Conservation (phyloP, 2,113 vertebrate genomes). For the Etheostoma cragini region DNA sequence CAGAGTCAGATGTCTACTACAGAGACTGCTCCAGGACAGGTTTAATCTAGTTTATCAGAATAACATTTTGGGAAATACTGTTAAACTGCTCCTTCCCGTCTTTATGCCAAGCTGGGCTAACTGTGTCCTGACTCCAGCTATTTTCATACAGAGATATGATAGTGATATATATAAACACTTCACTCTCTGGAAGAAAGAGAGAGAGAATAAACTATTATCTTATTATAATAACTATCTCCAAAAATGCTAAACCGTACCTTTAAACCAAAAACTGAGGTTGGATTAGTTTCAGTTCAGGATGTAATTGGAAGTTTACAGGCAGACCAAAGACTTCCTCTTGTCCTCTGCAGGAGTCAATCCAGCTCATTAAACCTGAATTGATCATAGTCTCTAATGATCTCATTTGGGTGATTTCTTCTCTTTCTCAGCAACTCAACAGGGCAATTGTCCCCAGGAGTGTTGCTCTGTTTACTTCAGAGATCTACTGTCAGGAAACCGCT, state of each 20-base stretch:
- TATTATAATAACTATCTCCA: not conserved
- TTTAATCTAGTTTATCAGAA: not conserved
- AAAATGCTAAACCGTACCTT: not conserved
- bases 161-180: not conserved
- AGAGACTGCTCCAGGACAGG: not conserved
- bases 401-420: too few species aligned
- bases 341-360: not conserved
- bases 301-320: not conserved
- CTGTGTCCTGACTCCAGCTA: not conserved
- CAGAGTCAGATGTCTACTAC: too few species aligned
- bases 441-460: too few species aligned
- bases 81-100: not conserved
- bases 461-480: not conserved
- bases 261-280: not conserved
- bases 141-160: too few species aligned
- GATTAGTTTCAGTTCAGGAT: not conserved
- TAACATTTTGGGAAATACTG: not conserved
- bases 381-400: too few species aligned
- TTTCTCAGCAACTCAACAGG: too few species aligned
- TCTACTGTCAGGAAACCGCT: not conserved
- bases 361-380: not conserved
- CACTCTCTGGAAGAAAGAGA: not conserved
- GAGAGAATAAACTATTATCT: too few species aligned
- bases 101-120: conserved; percentile 15
- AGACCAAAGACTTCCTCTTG: not conserved